Evolutionary conservation across 2,888 invertebrate genomes (phyloP), one percentile per base, ranked within the genome.

Genomic region (Mythimna impura): DNA sequence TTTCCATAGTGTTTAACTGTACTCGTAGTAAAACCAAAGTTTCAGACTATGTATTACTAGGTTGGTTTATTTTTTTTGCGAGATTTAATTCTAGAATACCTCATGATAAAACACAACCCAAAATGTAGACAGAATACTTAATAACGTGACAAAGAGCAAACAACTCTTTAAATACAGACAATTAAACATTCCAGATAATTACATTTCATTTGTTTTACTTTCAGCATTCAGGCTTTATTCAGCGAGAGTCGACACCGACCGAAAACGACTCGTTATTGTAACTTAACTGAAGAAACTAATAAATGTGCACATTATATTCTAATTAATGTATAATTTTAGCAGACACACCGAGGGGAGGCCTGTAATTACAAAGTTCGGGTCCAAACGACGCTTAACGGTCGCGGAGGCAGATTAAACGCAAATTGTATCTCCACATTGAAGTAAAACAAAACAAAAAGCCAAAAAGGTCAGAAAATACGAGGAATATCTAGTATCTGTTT

Each of bases 261-360:
- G 40, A 66, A 68, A 66, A 57, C 36, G 52, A 36, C 57, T 55
- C 34, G 63, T 66, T 75, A 78, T 71, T 77, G 66, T 74, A 52
- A 64, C 20, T 43, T 70, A 71, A 84, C 80, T 76, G 75, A 75
- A 73, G 71, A 85, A 86, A 78, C 71, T 75, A 83, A 82, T 83
- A 79, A 87, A 86, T 71, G 81, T 74, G 68, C 66, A 68, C 70
- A 81, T 86, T 78, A 84, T 83, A 83, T 83, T 76, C 64, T 74
- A 87, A 86, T 87, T 73, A 81, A 80, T 78, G 84, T 84, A 81
- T 85, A 90, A 87, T 90, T 85, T 83, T 78, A 83, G 75, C 83
- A 73, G 72, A 67, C 58, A 73, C 61, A 25, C 64, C 61, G 52
- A 74, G 71, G 71, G 80, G 61, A 73, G 80, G 74, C 68, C 55